Percentiles rank a stretch among this genome's conserved stretches.
These are phyloP conservation scores for Epinephelus awoara DNA, from an alignment of 2,797 vertebrate species.

Conservation along the genomic window DNA sequence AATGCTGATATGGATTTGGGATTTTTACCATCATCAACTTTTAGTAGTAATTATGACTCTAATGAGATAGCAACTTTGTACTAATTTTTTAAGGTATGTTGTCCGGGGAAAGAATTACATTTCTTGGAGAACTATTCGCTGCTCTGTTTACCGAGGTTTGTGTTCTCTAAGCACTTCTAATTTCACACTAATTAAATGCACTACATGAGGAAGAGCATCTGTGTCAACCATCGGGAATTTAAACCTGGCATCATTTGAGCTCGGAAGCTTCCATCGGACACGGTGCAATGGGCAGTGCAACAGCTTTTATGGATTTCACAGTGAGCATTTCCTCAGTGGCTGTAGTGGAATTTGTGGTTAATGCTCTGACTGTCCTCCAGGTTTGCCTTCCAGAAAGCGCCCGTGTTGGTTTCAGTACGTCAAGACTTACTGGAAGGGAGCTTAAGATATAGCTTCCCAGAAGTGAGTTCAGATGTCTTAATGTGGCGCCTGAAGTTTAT, in stretches of 20 bases:
- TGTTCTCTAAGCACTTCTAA: conserved; percentile 44
- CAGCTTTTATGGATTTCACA: conserved; percentile 61
- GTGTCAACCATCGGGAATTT: conserved; percentile 67
- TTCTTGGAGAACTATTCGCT: conserved; percentile 5
- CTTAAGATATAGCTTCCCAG: conserved; percentile 61
- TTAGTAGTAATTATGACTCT: conserved; percentile 17
- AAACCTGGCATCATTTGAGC: conserved; percentile 53
- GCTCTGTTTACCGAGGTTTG: conserved; percentile 53
- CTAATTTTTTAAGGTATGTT: conserved; percentile 8
- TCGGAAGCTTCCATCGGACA: conserved; percentile 55
- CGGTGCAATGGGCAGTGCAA: conserved; percentile 45
- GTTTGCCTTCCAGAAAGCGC: conserved; percentile 57
- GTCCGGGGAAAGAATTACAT: neutral
- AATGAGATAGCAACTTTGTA: neutral
- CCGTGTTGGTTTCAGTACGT: conserved; percentile 55
- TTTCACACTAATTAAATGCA: conserved; percentile 70
- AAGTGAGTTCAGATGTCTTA: conserved; percentile 64
- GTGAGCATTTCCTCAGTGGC: conserved; percentile 45
- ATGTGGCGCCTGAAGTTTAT: conserved; percentile 61
- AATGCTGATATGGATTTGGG: conserved; percentile 16
- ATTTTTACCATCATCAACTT: conserved; percentile 16
- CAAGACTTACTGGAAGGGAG: conserved; percentile 60
- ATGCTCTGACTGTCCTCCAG: conserved; percentile 46
- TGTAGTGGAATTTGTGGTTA: conserved; percentile 28
- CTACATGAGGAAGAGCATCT: conserved; percentile 64